Evolutionary conservation across 2,888 invertebrate genomes (phyloP).

Genomic region (Meiosimyza platycephala): DNA sequence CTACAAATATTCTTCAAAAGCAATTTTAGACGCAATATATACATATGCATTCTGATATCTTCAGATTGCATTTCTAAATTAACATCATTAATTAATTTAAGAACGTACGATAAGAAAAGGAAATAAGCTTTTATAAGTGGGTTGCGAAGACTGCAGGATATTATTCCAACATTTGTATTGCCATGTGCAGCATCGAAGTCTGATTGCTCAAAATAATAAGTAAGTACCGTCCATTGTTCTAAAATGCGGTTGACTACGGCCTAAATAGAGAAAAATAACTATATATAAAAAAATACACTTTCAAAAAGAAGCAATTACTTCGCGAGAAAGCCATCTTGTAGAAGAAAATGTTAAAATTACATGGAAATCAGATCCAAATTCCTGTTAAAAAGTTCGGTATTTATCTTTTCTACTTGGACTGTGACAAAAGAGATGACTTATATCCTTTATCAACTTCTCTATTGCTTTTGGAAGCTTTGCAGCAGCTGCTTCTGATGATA

Average conservation of each 20-base stretch:
- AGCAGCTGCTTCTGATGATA: background rate
- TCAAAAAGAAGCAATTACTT: background rate
- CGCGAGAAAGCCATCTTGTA: slow-evolving; percentile 12
- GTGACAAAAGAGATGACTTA: slow-evolving; percentile 25
- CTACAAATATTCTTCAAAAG: too few relatives aligned
- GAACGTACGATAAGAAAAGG: slow-evolving; percentile 32
- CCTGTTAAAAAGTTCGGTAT: slow-evolving; percentile 8
- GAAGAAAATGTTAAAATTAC: slow-evolving; percentile 12
- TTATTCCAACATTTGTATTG: background rate
- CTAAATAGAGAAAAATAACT: background rate
- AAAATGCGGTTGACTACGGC: slow-evolving; percentile 26
- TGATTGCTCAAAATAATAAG: slow-evolving; percentile 13
- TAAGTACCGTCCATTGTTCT: slow-evolving; percentile 18
- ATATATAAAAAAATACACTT: background rate
- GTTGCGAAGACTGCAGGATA: background rate
- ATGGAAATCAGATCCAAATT: slow-evolving; percentile 27
- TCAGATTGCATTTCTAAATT: slow-evolving; percentile 38
- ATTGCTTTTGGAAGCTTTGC: background rate
- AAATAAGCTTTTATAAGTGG: slow-evolving; percentile 8
- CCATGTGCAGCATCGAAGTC: background rate
- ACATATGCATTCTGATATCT: slow-evolving; percentile 34
- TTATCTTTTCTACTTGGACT: slow-evolving; percentile 21
- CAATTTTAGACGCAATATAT: too few relatives aligned
- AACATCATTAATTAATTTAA: slow-evolving; percentile 34
- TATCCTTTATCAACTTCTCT: slow-evolving; percentile 20